Base-by-base conservation (phyloP, 2,113 vertebrate species). In the Pelmatolapia mariae region DNA sequence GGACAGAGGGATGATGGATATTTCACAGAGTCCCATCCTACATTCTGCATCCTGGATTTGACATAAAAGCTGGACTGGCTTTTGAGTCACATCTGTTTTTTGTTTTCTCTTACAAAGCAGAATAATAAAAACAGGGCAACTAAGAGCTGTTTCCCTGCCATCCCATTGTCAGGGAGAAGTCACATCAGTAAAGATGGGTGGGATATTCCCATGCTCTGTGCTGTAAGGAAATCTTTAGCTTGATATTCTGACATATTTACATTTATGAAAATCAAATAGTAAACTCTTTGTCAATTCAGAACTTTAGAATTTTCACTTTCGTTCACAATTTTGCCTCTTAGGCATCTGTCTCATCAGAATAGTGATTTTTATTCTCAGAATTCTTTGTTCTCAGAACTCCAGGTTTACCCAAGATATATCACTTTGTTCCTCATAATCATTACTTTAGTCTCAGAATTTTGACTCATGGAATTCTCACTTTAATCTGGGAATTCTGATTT, bases 11-110 rank as follows among this genome's bases (percentile, higher is more conserved):
- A 38, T 29, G 5, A 61, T 45, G n/a, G 31, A 31, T 80, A 57
- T 81, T 83, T 81, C 26, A 86, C 22, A 56, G 29, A 84, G 53
- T 73, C 22, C 53, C 36, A 38, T 81, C 71, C 10, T 79, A 16
- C 19, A 53, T 63, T 85, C 52, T 83, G 83, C 79, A 79, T 93
- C 88, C 76, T 52, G 73, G 63, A 84, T 61, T 15, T 87, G 80
- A 91, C 86, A 81, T 40, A 24, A 87, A 88, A 82, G 52, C 87
- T 90, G 85, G 81, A 88, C 89, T 80, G 3, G 4, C 82, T 80
- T 89, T 89, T 85, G 40, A 81, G 68, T 45, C 82, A 68, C 92
- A 93, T 92, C 82, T 95, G 93, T 81, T 92, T 92, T 93, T 91
- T 71, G 85, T 89, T 94, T 93, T 86, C 16, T 84, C 71, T 63